Evolutionary conservation across 2,113 vertebrate species (phyloP).

Genomic region (Manacus vitellinus): DNA sequence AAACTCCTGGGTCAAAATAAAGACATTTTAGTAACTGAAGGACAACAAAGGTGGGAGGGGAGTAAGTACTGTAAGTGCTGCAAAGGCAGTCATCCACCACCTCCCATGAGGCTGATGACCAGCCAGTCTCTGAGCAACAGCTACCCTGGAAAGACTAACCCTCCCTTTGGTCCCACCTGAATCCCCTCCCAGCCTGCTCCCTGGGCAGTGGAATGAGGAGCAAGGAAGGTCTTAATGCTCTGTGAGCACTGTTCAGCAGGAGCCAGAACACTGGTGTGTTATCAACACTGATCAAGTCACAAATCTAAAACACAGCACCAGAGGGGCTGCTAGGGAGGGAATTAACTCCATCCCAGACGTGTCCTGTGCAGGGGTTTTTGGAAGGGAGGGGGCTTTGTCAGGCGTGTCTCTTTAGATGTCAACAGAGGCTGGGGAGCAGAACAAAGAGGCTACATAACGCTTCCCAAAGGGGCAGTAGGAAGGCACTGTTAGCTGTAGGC

Average conservation of each 20-base stretch:
- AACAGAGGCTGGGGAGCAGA: not conserved
- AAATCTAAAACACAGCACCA: not conserved
- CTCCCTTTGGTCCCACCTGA: not conserved
- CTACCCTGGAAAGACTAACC: not conserved
- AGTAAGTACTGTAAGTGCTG: not conserved
- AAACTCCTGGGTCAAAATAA: not conserved
- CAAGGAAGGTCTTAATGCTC: not conserved
- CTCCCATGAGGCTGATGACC: not conserved
- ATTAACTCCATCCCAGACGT: not conserved
- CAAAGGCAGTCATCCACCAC: not conserved
- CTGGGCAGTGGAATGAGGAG: not conserved
- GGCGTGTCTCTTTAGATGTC: accelerated
- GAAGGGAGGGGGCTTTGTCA: not conserved
- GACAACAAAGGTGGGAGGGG: not conserved
- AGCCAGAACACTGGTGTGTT: not conserved
- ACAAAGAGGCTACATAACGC: not conserved
- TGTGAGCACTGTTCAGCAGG: not conserved
- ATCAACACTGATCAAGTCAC: not conserved
- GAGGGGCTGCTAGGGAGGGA: not conserved
- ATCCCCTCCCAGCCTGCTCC: not conserved
- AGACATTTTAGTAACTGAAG: not conserved
- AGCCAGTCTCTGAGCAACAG: not conserved
- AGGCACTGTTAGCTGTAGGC: not conserved
- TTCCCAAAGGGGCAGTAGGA: not conserved
- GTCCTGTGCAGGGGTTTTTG: not conserved